A percentile compares a stretch with the other conserved stretches of the same genome.
These are phyloP conservation scores for Ceraclea dissimilis DNA, from an alignment of 2,888 invertebrate genomes.

Conservation along the genomic window DNA sequence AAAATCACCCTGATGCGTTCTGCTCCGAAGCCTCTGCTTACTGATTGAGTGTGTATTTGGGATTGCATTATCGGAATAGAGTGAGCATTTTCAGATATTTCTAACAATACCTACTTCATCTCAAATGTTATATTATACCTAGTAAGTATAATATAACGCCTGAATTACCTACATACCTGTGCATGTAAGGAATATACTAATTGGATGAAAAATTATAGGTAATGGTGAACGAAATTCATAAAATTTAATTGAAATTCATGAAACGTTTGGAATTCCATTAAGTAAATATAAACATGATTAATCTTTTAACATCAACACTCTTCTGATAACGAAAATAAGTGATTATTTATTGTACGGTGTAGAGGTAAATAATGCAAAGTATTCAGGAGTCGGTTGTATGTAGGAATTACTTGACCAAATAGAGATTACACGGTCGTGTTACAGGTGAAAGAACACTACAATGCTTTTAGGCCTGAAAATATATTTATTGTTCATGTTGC, in stretches of 20 bases:
- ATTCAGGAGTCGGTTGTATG: background rate
- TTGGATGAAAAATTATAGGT: too few species aligned
- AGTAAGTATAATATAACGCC: too few species aligned
- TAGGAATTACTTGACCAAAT: background rate
- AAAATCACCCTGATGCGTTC: too few species aligned
- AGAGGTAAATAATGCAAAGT: background rate
- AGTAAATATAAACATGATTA: background rate
- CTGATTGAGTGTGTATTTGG: too few species aligned
- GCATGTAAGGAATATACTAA: too few species aligned
- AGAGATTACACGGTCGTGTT: background rate
- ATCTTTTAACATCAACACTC: background rate
- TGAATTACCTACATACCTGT: too few species aligned
- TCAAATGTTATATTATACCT: too few species aligned
- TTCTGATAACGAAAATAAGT: background rate
- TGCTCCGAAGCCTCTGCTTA: too few species aligned
- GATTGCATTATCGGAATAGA: too few species aligned
- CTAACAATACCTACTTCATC: too few species aligned
- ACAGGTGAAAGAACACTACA: constrained; percentile 14
- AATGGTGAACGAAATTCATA: too few species aligned
- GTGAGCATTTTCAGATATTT: too few species aligned
- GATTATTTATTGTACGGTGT: background rate
- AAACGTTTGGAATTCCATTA: background rate
- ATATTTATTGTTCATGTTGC: background rate
- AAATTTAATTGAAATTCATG: background rate
- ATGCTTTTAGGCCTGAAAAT: constrained; percentile 15